A percentile compares a stretch with the other conserved stretches of the same genome.
Conservation (phyloP, 2,797 vertebrate genomes). For the Anguilla megastoma region DNA sequence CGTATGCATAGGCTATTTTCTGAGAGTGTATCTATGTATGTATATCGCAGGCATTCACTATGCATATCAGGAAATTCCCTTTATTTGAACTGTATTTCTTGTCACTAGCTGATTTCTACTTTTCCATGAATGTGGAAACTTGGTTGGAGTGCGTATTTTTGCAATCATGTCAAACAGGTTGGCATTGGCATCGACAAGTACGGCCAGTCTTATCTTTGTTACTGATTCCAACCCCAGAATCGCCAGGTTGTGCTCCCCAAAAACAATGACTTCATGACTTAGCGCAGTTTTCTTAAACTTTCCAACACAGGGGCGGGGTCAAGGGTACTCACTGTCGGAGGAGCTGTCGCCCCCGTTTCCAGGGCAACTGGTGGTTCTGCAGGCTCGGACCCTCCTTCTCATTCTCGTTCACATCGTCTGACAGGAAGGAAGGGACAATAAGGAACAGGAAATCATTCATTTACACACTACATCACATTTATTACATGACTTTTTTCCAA, state of each 20-base stretch:
- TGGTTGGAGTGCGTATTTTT: background rate
- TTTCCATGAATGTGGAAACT: too few species aligned
- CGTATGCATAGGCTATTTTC: background rate
- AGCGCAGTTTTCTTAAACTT: background rate
- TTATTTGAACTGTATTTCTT: too few species aligned
- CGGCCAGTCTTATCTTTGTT: background rate
- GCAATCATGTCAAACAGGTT: too few species aligned
- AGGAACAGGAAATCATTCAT: slow-evolving; percentile 49
- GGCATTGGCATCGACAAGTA: too few species aligned
- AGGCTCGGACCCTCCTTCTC: slow-evolving; percentile 85
- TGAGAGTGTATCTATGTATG: background rate
- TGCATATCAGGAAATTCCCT: too few species aligned
- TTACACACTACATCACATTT: background rate
- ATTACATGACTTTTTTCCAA: background rate
- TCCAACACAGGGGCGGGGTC: background rate
- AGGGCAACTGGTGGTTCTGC: slow-evolving; percentile 95
- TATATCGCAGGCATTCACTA: background rate
- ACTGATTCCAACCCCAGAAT: background rate
- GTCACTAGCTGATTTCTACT: too few species aligned
- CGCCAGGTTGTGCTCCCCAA: background rate
- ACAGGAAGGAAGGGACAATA: slow-evolving; percentile 47
- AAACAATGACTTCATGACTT: too few species aligned
- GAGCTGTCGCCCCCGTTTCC: slow-evolving; percentile 96
- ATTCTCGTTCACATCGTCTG: slow-evolving; percentile 96
- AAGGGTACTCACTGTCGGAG: slow-evolving; percentile 89